These are phyloP conservation scores for Turritopsis rubra DNA, from an alignment of 30 jellyfish, hydroid and myxozoan species.

Conservation along the genomic window DNA sequence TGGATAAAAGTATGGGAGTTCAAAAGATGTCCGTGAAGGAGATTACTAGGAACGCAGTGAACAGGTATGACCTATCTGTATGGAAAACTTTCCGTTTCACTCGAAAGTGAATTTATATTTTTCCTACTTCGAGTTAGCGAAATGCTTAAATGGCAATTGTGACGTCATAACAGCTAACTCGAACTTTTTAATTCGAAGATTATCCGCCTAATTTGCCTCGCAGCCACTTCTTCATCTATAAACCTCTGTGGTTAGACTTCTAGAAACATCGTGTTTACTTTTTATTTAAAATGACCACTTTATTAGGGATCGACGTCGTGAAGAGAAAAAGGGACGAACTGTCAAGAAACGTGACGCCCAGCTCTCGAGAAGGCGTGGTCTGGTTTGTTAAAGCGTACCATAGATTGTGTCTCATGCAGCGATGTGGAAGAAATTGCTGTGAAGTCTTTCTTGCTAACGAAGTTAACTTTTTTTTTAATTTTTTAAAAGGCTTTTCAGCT, in stretches of 20 bases:
- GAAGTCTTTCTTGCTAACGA: not conserved
- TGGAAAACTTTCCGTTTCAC: too few relatives aligned
- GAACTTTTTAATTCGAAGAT: too few relatives aligned
- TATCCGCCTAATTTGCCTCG: too few relatives aligned
- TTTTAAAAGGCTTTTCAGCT: not conserved
- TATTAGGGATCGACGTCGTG: not conserved
- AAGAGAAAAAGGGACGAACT: not conserved
- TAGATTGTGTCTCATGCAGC: too few relatives aligned
- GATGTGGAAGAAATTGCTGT: too few relatives aligned
- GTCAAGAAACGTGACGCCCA: not conserved
- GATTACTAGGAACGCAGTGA: not conserved
- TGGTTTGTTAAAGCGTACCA: too few relatives aligned
- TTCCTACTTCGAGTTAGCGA: too few relatives aligned
- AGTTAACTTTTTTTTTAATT: not conserved
- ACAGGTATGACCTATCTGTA: slow-evolving; percentile 2
- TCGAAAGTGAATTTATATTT: too few relatives aligned
- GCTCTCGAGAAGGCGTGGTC: not conserved
- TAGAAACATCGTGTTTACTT: not conserved
- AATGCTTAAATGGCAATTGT: too few relatives aligned
- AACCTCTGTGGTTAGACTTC: not conserved
- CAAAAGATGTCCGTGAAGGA: not conserved
- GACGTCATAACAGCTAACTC: too few relatives aligned
- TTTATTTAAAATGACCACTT: too few relatives aligned
- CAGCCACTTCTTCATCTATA: too few relatives aligned
- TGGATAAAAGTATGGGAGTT: not conserved